A percentile compares a stretch with the other conserved stretches of the same genome.
Evolutionary conservation across 2,888 invertebrate species (phyloP).

Genomic region (Anagyrus pseudococci): DNA sequence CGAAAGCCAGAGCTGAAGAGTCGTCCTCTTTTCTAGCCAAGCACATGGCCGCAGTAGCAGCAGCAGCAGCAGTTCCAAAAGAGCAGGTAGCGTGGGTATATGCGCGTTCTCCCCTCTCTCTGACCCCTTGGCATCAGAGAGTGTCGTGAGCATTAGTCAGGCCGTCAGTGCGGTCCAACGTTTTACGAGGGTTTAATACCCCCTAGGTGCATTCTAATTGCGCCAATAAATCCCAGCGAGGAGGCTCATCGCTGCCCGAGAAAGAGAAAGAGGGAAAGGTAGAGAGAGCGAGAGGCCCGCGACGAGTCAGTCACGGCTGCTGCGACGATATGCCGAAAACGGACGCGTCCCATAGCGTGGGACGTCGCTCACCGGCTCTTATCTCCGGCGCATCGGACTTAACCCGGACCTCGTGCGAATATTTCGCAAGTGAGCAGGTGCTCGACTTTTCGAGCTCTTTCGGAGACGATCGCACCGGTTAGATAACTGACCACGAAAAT

Average conservation of each 20-base stretch:
- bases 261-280: not conserved
- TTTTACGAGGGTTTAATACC: slow-evolving; percentile 61
- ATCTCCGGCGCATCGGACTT: too few relatives aligned
- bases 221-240: slow-evolving; percentile 58
- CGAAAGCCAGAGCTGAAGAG: too few relatives aligned
- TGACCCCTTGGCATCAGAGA: slow-evolving; percentile 3
- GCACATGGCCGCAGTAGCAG: too few relatives aligned
- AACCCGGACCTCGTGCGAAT: not conserved
- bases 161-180: slow-evolving; percentile 55
- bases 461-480: not conserved
- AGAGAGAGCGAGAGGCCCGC: not conserved
- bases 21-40: not conserved
- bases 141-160: slow-evolving; percentile 53
- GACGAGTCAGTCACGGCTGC: not conserved
- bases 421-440: not conserved
- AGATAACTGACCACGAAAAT: not conserved
- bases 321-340: not conserved
- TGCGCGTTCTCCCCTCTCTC: slow-evolving; percentile 4
- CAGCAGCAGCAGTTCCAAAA: not conserved
- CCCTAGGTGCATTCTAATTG: slow-evolving; percentile 60
- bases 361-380: too few relatives aligned
- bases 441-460: not conserved
- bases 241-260: not conserved
- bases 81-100: not conserved
- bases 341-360: too few relatives aligned